Base-by-base conservation (phyloP, 2,888 invertebrate genomes). In the Raillietiella orientalis region DNA sequence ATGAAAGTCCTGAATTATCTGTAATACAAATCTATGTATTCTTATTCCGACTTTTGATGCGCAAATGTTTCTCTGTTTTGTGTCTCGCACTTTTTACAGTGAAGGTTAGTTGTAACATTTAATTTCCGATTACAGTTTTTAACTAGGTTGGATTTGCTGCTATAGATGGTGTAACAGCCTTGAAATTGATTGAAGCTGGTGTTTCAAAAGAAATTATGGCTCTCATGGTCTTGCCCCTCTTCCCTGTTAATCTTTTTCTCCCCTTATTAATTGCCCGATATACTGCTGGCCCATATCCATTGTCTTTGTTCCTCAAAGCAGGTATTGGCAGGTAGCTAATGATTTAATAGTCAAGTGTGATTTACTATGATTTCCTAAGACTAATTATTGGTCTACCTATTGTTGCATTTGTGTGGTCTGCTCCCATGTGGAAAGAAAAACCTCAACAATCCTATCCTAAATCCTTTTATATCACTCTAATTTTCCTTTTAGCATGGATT, bases 151-250 rank as follows among this genome's bases (percentile, higher is more conserved):
- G 82, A 3, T 96, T 93, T 50, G 70, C 84, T 20, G 84, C 90
- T 2, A 70, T 77, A 31, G 96, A 96, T 52, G 70, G 77, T 13
- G 75, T 93, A 1, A 77, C 90, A 12, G 70, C 75, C 3, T 52
- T 96, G 31, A 96, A 96, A 48, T 52, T 99, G 25, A 72, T 93
- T 2, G 93, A 90, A 46, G 71, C 71, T 14, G 96, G 96, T 9
- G 72, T 99, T 25, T 82, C 87, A 0, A 77, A 82, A 40, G 93
- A 93, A 44, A 70, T 72, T 37, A 50, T 96, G 29, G 93, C 90
- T 1, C 49, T 93, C 28, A 55, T 99, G 40, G 79, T 77, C 2
- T 62, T 96, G 19, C 87, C 90, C 9, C 52, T 96, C 43, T 71
- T 84, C 25, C 90, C 96, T 8, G 53, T 96, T 23, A 90, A 93